Conservation (phyloP, 2,797 vertebrate genomes). For the Chloroceryle inda region DNA sequence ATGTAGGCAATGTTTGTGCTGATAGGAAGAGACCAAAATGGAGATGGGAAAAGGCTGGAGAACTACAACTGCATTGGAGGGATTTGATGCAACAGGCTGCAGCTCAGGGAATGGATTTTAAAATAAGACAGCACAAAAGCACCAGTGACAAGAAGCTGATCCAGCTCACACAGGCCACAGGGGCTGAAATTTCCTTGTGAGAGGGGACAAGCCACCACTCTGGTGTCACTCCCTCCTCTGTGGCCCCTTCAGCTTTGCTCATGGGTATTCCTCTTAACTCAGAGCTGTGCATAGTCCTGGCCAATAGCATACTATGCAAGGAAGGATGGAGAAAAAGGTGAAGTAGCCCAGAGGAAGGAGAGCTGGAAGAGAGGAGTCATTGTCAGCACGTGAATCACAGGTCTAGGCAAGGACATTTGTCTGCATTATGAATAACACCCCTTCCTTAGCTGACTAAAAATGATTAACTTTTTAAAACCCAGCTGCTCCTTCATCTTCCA, state of each 20-base stretch:
- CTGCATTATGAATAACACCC: not conserved
- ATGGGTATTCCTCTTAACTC: not conserved
- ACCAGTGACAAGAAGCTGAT: not conserved
- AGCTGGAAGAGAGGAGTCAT: not conserved
- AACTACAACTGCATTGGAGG: not conserved
- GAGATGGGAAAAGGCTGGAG: not conserved
- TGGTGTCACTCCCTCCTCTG: not conserved
- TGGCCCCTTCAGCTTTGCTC: not conserved
- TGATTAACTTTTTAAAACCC: not conserved
- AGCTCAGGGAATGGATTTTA: not conserved
- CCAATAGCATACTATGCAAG: not conserved
- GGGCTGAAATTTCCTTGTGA: not conserved
- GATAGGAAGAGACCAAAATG: not conserved
- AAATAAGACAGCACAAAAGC: not conserved
- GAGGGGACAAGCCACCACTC: rapidly evolving
- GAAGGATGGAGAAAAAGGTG: not conserved
- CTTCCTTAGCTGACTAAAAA: not conserved
- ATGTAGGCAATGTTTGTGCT: not conserved
- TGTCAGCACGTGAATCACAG: not conserved
- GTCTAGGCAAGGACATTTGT: not conserved
- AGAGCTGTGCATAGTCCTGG: not conserved
- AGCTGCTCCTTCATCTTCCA: not conserved
- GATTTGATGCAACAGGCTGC: not conserved
- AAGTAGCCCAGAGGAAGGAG: not conserved
- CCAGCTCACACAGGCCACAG: not conserved